phyloP scores from a whole-genome alignment of 1,140 invertebrate genomes.

The Magallana angulata region DNA sequence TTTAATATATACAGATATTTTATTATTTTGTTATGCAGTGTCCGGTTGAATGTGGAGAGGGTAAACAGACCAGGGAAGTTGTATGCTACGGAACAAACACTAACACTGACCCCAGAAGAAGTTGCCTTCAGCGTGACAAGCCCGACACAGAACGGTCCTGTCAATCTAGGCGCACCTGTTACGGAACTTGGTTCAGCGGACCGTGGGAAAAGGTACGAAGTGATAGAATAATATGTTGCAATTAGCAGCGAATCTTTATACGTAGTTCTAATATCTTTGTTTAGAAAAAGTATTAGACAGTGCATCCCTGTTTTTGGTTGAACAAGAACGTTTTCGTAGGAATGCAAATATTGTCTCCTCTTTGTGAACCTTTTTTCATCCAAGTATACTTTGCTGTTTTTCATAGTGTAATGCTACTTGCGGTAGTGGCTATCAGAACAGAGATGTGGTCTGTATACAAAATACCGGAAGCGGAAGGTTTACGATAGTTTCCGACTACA shows the following conservation, averaged over 20 bases:
- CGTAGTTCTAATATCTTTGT: no score
- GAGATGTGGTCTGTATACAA: constrained; percentile 47
- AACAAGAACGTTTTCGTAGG: no score
- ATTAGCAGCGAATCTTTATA: no score
- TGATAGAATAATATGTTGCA: no score
- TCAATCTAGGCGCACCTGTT: constrained; percentile 22
- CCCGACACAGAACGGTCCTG: constrained; percentile 33
- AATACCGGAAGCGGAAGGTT: constrained; percentile 18
- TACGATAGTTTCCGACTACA: constrained; percentile 38
- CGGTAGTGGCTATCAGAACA: constrained; percentile 37
- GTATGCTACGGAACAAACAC: constrained; percentile 42
- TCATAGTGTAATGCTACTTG: constrained; percentile 50
- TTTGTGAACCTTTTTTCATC: not conserved
- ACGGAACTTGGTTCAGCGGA: constrained; percentile 48
- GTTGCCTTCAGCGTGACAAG: constrained; percentile 35
- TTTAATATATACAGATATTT: not conserved
- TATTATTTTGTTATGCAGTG: constrained; percentile 34
- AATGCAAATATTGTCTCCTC: no score
- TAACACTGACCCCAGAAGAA: constrained; percentile 35
- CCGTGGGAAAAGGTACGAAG: constrained; percentile 41
- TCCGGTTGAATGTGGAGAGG: constrained; percentile 44
- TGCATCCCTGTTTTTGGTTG: no score
- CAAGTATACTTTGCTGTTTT: not conserved
- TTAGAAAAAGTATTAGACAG: no score
- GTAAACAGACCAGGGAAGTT: constrained; percentile 48